Percentiles rank a stretch among this genome's conserved stretches.
phyloP scores from a whole-genome alignment of 2,888 invertebrate species.

The Caenorhabditis uteleia region DNA sequence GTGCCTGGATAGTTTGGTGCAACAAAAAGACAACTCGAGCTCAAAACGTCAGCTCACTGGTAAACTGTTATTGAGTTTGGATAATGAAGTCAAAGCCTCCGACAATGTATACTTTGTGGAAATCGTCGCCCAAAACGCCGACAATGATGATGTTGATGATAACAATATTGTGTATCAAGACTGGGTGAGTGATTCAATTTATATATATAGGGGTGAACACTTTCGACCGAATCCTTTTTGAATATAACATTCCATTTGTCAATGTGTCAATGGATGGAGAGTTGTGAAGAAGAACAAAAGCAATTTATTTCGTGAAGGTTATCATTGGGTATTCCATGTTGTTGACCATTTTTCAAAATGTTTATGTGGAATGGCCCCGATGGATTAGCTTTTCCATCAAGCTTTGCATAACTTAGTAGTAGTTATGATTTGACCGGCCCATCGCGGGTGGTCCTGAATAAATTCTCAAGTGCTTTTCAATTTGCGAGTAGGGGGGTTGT shows the following conservation, averaged over 20 bases:
- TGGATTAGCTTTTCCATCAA: slow-evolving; percentile 28
- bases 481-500: slow-evolving; percentile 5
- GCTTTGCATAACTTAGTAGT: slow-evolving; percentile 41
- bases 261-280: no score
- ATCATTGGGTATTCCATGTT: no score
- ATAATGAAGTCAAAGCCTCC: slow-evolving; percentile 8
- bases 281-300: no score
- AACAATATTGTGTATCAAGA: slow-evolving; percentile 28
- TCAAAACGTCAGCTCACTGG: slow-evolving; percentile 16
- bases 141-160: slow-evolving; percentile 17
- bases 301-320: no score
- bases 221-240: no score
- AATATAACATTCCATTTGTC: no score
- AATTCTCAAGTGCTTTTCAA: slow-evolving; percentile 21
- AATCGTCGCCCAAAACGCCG: slow-evolving; percentile 26
- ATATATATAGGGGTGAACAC: no score
- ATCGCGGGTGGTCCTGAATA: slow-evolving; percentile 6
- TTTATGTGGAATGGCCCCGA: no score
- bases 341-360: background rate
- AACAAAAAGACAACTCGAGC: slow-evolving; percentile 4
- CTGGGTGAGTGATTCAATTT: slow-evolving; percentile 26
- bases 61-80: slow-evolving; percentile 13
- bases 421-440: slow-evolving; percentile 17
- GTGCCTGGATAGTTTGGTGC: slow-evolving; percentile 17
- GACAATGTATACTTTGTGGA: slow-evolving; percentile 33